A percentile compares a stretch with the other conserved stretches of the same genome.
Conservation (phyloP, 2,888 invertebrate genomes). For the Cancer borealis region DNA sequence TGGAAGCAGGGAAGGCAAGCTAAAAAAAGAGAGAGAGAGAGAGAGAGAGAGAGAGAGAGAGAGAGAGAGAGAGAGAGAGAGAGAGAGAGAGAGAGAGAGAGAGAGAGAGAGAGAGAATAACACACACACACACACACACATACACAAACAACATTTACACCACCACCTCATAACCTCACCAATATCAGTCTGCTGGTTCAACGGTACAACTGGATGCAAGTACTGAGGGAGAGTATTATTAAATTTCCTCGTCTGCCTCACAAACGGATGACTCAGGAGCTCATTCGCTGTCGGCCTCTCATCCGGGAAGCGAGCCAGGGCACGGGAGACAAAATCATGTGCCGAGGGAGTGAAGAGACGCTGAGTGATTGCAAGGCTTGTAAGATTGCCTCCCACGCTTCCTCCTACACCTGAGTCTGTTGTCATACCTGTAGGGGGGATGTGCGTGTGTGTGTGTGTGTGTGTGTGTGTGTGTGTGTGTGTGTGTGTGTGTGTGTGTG, state of each 20-base stretch:
- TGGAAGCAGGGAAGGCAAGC: no score
- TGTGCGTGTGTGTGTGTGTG: no score
- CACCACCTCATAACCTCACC: slow-evolving; percentile 23
- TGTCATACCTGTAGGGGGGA: slow-evolving; percentile 57
- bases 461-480: not conserved
- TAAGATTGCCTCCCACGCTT: slow-evolving; percentile 70
- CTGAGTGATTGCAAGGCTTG: slow-evolving; percentile 65
- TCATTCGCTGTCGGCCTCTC: slow-evolving; percentile 66
- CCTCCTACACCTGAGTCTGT: slow-evolving; percentile 75
- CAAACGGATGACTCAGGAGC: slow-evolving; percentile 68
- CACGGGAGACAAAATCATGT: slow-evolving; percentile 66
- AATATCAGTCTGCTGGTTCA: slow-evolving; percentile 67
- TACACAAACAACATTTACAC: not conserved
- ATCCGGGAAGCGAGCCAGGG: slow-evolving; percentile 51
- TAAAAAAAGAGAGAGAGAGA: no score
- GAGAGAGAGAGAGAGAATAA: no score
- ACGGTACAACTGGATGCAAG: slow-evolving; percentile 72
- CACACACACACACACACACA: not conserved
- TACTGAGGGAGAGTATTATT: slow-evolving; percentile 62
- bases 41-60: no score
- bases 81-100: no score
- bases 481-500: no score
- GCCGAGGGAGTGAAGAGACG: slow-evolving; percentile 64
- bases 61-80: no score
- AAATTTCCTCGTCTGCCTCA: slow-evolving; percentile 67